These are phyloP conservation scores for Acinonyx jubatus DNA, from an alignment of 2,113 vertebrate genomes.

Conservation along the genomic window DNA sequence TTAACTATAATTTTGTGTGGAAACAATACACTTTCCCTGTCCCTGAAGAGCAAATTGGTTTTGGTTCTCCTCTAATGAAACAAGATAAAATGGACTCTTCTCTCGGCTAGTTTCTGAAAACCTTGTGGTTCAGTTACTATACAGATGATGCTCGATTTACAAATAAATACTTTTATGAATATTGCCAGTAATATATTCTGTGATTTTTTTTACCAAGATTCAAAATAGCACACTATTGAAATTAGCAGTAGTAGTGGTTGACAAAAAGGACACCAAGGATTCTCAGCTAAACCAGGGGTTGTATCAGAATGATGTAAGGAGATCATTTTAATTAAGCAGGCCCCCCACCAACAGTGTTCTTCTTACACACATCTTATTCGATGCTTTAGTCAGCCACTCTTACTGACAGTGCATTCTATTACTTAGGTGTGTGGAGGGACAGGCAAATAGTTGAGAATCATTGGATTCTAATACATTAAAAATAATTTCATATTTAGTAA, in stretches of 20 bases:
- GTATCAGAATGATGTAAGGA: not conserved
- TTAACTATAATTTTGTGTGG: not conserved
- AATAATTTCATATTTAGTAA: not conserved
- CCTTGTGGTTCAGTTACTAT: slow-evolving; percentile 53
- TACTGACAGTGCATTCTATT: not conserved
- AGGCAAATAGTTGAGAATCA: not conserved
- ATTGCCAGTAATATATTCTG: slow-evolving; percentile 23
- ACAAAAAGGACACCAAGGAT: not conserved
- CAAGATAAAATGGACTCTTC: slow-evolving; percentile 26
- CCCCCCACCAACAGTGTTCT: not conserved
- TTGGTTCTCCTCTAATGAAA: slow-evolving; percentile 68
- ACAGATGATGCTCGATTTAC: slow-evolving; percentile 28
- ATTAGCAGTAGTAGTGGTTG: not conserved
- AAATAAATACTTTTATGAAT: slow-evolving; percentile 57
- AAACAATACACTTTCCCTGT: not conserved
- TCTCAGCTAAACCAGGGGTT: not conserved
- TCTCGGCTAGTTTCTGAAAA: slow-evolving; percentile 53
- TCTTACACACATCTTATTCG: not conserved
- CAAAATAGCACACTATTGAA: slow-evolving; percentile 28
- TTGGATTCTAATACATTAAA: not conserved
- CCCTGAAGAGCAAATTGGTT: slow-evolving; percentile 25
- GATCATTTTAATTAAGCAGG: not conserved
- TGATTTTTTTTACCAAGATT: not conserved
- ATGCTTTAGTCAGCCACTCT: not conserved
- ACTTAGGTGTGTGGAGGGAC: not conserved